These are phyloP conservation scores for Phenganax subtilis DNA, from an alignment of 92 coral and sea anemone genomes.

Conservation along the genomic window DNA sequence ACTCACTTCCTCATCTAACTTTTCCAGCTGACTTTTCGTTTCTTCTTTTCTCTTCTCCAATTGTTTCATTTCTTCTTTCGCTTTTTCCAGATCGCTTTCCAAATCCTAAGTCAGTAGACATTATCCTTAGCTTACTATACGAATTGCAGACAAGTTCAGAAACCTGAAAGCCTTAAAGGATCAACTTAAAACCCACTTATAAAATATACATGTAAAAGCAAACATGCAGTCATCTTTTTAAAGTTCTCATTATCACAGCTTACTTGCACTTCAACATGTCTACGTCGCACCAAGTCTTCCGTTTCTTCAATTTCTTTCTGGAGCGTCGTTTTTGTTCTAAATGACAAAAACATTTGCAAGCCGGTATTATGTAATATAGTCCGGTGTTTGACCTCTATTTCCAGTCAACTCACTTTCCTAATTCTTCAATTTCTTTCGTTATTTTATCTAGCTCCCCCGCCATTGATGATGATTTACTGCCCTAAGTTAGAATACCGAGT, in stretches of 20 bases:
- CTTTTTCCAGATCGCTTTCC: conserved; percentile 83
- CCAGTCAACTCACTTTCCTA: conserved; percentile 63
- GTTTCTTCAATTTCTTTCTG: conserved; percentile 91
- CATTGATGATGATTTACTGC: conserved; percentile 49
- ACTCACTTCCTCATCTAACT: conserved; percentile 84
- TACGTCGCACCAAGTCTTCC: conserved; percentile 82
- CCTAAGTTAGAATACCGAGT: conserved; percentile 48
- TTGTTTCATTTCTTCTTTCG: conserved; percentile 74
- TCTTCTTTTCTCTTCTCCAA: conserved; percentile 71
- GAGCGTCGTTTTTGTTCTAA: conserved; percentile 73
- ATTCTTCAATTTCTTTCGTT: conserved; percentile 85
- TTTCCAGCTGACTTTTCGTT: conserved; percentile 74
- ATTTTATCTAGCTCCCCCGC: conserved; percentile 86
- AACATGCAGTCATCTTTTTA: neutral
- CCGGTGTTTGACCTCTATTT: no score
- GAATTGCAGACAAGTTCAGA: neutral
- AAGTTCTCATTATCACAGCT: neutral
- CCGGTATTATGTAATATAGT: no score
- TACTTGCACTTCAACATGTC: conserved; percentile 94
- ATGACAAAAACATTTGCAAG: neutral
- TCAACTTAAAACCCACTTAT: neutral
- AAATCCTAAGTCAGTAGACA: conserved; percentile 57
- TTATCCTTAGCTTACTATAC: neutral
- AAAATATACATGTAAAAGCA: neutral
- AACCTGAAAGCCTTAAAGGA: no score